These are phyloP conservation scores for Erynnis tages DNA, from an alignment of 2,888 invertebrate species.

Conservation along the genomic window DNA sequence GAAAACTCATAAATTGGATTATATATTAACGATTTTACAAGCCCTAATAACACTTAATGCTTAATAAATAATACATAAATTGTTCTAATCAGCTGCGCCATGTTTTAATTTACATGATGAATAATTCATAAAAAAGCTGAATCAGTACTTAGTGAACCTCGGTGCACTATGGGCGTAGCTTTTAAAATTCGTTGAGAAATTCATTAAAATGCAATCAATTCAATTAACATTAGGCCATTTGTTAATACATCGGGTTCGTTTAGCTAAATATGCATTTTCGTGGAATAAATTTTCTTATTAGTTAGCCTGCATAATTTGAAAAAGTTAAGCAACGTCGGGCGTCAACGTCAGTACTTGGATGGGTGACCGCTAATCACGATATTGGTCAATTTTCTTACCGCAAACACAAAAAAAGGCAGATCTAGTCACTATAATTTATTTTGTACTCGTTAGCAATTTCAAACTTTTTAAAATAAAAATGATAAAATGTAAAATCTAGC, in stretches of 20 bases:
- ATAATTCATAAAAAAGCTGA: slow-evolving; percentile 17
- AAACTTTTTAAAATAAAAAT: too few relatives aligned
- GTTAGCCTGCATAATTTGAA: neutral
- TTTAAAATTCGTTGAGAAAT: slow-evolving; percentile 38
- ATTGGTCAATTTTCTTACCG: too few relatives aligned
- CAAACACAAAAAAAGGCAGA: too few relatives aligned
- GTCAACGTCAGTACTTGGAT: too few relatives aligned
- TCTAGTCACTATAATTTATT: too few relatives aligned
- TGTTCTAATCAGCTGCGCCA: neutral
- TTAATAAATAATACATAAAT: slow-evolving; percentile 8
- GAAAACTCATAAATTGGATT: too few relatives aligned
- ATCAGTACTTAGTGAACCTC: slow-evolving; percentile 12
- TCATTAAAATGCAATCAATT: slow-evolving; percentile 31
- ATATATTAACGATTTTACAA: neutral
- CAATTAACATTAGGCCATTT: slow-evolving; percentile 26
- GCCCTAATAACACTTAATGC: neutral
- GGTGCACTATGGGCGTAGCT: slow-evolving; percentile 15
- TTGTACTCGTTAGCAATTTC: too few relatives aligned
- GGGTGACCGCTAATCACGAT: too few relatives aligned
- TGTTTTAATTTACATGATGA: slow-evolving; percentile 9
- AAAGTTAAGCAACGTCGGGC: too few relatives aligned
- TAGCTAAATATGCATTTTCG: slow-evolving; percentile 18
- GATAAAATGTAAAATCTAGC: too few relatives aligned
- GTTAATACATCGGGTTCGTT: slow-evolving; percentile 17
- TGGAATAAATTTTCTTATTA: slow-evolving; percentile 23